Percentiles rank a stretch among this genome's conserved stretches.
Evolutionary conservation across 1,140 invertebrate species (phyloP).

Genomic region (Cotesia vestalis): DNA sequence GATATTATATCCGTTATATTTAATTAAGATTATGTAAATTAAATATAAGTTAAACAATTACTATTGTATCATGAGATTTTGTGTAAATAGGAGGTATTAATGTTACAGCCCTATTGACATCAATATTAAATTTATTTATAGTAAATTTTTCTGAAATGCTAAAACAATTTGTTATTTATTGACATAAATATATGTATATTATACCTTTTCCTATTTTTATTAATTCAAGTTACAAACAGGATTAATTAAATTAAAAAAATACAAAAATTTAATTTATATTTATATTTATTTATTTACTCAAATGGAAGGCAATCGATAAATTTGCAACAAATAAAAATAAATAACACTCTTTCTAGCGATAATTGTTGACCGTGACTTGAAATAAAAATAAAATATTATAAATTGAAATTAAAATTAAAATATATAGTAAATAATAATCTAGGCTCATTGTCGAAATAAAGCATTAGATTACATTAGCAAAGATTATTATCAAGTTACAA

Average conservation of each 20-base stretch:
- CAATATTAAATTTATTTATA: slow-evolving; percentile 61
- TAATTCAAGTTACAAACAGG: not conserved
- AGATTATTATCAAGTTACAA: slow-evolving; percentile 50
- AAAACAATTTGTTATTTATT: slow-evolving; percentile 41
- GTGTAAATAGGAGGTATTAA: slow-evolving; percentile 57
- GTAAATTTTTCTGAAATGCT: slow-evolving; percentile 61
- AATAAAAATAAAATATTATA: slow-evolving; percentile 55
- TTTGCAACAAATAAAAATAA: slow-evolving; percentile 69
- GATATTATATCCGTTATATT: no score
- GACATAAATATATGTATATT: not conserved
- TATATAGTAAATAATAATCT: slow-evolving; percentile 6
- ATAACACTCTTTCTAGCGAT: slow-evolving; percentile 66
- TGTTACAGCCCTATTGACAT: slow-evolving; percentile 54
- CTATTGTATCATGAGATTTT: slow-evolving; percentile 47
- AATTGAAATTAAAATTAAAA: slow-evolving; percentile 42
- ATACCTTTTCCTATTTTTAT: not conserved
- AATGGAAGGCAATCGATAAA: slow-evolving; percentile 68
- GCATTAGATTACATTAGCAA: no score
- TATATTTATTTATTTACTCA: slow-evolving; percentile 65
- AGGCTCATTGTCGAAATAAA: no score
- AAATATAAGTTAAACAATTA: not conserved
- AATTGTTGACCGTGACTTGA: slow-evolving; percentile 62
- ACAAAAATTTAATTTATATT: slow-evolving; percentile 52
- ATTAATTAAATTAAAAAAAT: not conserved
- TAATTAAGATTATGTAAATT: no score